Base-by-base conservation (phyloP, 2,888 invertebrate species). In the Chrysotoxum bicinctum region DNA sequence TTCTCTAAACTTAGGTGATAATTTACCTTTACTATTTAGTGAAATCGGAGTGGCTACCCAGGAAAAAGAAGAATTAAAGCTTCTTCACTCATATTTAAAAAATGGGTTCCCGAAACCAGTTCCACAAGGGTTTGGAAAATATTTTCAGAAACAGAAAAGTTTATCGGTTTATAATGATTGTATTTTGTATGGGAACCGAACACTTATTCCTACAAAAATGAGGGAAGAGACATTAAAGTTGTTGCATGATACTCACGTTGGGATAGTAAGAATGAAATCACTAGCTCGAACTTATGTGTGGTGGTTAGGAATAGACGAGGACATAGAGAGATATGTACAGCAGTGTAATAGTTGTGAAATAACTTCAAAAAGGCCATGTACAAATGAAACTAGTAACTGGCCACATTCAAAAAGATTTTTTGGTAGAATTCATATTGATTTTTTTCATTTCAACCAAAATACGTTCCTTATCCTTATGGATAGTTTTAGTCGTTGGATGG, bases 1-100 rank as follows among this genome's bases (percentile, higher is more conserved):
- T 52, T 52, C n/a, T 52, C 26, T 26, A 7, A 30, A 30, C n/a
- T 52, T 52, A 9, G 14, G 30, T n/a, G 52, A 52, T 52, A 52
- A 12, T 52, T n/a, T 52, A 30, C 52, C 30, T 0, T 52, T 52
- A 26, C 8, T n/a, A 30, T 26, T 26, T 26, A 3, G 26, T n/a
- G 7, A 52, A 26, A 30, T 30, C n/a, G 52, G 26, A 52, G 52
- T 26, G 26, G 30, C 7, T 30, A 30, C 30, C 0, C n/a, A 3
- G 30, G 26, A 52, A 52, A 30, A 52, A 52, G n/a, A 52, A 30
- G 6, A 52, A n/a, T 5, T 30, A 0, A 52, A 14, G 14, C 52
- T 52, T 52, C 52, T 52, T 8, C 52, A 52, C 52, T 52, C 52
- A 8, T 52, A 52, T 52, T 52, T 52, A 52, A 52, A 52, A n/a